Base-by-base conservation (phyloP, 1,140 invertebrate genomes). In the Coelopa frigida region DNA sequence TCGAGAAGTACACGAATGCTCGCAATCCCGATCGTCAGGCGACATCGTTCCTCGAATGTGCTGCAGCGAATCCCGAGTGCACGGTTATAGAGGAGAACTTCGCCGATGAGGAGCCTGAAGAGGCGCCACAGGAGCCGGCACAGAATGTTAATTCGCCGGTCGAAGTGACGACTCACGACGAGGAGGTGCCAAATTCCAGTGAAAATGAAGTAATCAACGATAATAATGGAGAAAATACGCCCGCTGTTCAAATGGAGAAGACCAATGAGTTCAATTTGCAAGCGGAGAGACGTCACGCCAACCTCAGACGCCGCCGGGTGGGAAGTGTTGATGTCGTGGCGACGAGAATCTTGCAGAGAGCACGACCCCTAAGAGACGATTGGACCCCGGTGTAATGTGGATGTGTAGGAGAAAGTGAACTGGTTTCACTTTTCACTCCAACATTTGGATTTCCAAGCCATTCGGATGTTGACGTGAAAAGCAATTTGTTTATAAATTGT, bases 1-100 rank as follows among this genome's bases (percentile, higher is more conserved):
- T 68, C 33, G 58, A 57, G 39, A 61, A 68, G 50, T 68, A 68
- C 23, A 59, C 60, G 15, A 65, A 65, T 26, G 42, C 55, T 15
- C 39, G 24, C 3, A 68, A 68, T 52, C 51, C 52, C 5, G n/a
- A 45, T 4, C 45, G 50, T n/a, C 53, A 51, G 27, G 64, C 64
- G 3, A 50, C 48, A 6, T 56, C 41, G 17, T 68, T 68, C 37
- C 14, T 33, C 3, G 58, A 68, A 40, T 68, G 64, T 21, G 61
- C 61, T 0, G 38, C 40, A 0, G 64, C 52, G 0, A 68, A 68
- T 56, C 52, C 59, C n/a, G 59, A 68, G 22, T 68, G 64, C 41
- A 44, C 56, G 10, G 62, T 68, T 35, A 56, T 68, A 7, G 64
- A 68, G 42, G 31, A 49, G 22, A 55, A 49, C n/a, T n/a, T 37